phyloP scores from a whole-genome alignment of 2,797 vertebrate genomes.

The Clarias pachynema region DNA sequence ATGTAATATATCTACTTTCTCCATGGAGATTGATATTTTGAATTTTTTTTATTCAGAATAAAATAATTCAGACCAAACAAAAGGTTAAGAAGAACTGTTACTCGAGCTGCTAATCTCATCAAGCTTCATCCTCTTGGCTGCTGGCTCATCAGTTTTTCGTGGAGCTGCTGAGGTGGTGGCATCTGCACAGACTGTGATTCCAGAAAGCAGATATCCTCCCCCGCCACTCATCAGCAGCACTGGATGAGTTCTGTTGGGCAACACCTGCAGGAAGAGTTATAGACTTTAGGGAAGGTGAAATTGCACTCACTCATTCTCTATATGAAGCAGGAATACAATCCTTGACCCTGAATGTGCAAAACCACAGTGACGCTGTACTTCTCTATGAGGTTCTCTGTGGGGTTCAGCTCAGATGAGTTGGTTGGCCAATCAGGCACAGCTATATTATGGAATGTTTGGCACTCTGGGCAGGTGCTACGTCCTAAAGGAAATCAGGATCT shows the following conservation, averaged over 20 bases:
- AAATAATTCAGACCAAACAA: conserved; percentile 43
- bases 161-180: conserved; percentile 61
- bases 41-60: conserved; percentile 35
- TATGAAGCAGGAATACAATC: no score
- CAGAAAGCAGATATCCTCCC: conserved; percentile 91
- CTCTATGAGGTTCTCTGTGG: no score
- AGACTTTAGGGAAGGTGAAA: neutral
- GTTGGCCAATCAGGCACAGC: no score
- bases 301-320: neutral
- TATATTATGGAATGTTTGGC: no score
- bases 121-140: conserved; percentile 84
- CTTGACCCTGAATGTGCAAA: no score
- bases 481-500: no score
- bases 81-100: conserved; percentile 30
- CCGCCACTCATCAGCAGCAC: conserved; percentile 91
- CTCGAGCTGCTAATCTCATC: conserved; percentile 66
- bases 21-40: neutral
- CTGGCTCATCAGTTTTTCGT: conserved; percentile 74
- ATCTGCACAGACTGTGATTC: conserved; percentile 82
- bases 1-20: conserved; percentile 17
- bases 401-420: no score
- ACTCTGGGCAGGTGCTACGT: no score
- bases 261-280: conserved; percentile 73
- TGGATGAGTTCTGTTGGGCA: conserved; percentile 95
- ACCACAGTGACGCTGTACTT: no score